A percentile compares a stretch with the other conserved stretches of the same genome.
Evolutionary conservation across 2,797 vertebrate species (phyloP).

Genomic region (Lemur catta): DNA sequence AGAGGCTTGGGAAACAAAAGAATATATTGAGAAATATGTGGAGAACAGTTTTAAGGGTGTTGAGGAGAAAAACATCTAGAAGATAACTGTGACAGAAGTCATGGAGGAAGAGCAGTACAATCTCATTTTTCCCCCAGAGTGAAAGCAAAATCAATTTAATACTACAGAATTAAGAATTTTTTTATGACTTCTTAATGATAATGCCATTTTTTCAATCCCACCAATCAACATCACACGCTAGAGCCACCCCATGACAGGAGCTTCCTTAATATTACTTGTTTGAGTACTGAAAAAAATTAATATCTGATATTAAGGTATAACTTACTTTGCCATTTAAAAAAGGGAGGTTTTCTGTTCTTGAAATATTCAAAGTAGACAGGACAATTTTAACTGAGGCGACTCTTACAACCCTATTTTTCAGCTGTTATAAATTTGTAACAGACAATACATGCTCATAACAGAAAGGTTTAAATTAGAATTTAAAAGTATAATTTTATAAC

Average conservation of each 20-base stretch:
- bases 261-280: neutral
- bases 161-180: neutral
- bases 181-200: neutral
- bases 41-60: neutral
- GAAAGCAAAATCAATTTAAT: neutral
- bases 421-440: neutral
- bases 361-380: neutral
- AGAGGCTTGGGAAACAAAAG: neutral
- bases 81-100: neutral
- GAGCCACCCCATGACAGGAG: neutral
- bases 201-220: neutral
- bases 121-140: neutral
- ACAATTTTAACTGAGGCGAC: neutral
- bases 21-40: neutral
- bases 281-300: neutral
- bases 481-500: slow-evolving; percentile 14
- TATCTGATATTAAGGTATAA: neutral
- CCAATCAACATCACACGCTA: neutral
- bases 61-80: neutral
- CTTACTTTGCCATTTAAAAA: neutral
- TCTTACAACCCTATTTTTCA: neutral
- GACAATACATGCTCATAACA: neutral
- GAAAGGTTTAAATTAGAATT: neutral
- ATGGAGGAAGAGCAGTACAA: neutral
- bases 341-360: neutral